Evolutionary conservation across 2,888 invertebrate species (phyloP).

Genomic region (Acrobeloides nanus): DNA sequence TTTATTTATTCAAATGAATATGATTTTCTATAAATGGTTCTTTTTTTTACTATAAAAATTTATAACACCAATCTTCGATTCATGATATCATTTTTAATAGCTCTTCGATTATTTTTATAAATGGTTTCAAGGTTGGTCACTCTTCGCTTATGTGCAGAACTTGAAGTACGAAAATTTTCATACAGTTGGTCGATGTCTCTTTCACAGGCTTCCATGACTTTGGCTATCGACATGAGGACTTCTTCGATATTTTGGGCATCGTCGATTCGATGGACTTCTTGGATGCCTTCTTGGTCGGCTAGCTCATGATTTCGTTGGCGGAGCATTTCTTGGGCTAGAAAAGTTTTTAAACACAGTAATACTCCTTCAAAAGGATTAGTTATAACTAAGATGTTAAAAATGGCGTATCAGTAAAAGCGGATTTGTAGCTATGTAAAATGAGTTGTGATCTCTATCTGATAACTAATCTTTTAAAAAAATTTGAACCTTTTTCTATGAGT

Average conservation of each 20-base stretch:
- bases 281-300: slow-evolving; percentile 16
- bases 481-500: slow-evolving; percentile 31
- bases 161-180: slow-evolving; percentile 16
- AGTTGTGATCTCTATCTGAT: no score
- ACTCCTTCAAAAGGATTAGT: no score
- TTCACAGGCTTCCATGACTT: slow-evolving; percentile 8
- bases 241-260: slow-evolving; percentile 12
- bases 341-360: no score
- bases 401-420: no score
- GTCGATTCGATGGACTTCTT: slow-evolving; percentile 8
- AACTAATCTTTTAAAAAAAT: neutral
- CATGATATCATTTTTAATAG: no score
- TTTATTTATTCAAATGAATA: no score
- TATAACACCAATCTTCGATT: no score
- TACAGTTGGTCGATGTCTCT: slow-evolving; percentile 13
- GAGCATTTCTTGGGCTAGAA: slow-evolving; percentile 23
- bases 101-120: no score
- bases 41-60: no score
- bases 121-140: slow-evolving; percentile 23
- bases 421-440: no score
- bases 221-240: slow-evolving; percentile 8
- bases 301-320: slow-evolving; percentile 12
- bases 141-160: slow-evolving; percentile 18
- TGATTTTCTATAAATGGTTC: no score
- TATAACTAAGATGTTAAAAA: neutral